Conservation (phyloP, 2,888 invertebrate genomes). For the Osmoderma eremita region DNA sequence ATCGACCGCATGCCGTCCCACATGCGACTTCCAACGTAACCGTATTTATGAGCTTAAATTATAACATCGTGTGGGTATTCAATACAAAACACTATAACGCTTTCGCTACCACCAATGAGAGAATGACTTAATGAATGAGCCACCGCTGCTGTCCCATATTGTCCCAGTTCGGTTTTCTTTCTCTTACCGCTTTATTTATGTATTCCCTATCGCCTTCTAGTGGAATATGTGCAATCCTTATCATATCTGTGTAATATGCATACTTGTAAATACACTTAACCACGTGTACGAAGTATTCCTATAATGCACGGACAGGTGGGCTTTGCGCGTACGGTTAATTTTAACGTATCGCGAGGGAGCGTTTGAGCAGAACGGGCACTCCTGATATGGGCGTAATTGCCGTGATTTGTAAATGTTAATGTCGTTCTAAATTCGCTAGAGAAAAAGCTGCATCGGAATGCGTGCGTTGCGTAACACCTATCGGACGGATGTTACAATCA, state of each 20-base stretch:
- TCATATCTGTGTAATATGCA: constrained; percentile 22
- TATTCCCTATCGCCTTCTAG: constrained; percentile 7
- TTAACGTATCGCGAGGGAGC: constrained; percentile 24
- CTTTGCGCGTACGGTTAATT: constrained; percentile 20
- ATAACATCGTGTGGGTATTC: constrained; percentile 35
- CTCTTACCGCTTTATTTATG: constrained; percentile 22
- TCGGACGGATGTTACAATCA: neutral
- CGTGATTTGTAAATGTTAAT: constrained; percentile 35
- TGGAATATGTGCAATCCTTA: constrained; percentile 13
- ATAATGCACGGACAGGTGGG: constrained; percentile 19
- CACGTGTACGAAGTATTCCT: neutral
- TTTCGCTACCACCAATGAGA: constrained; percentile 45
- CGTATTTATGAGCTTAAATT: constrained; percentile 46
- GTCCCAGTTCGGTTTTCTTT: constrained; percentile 15
- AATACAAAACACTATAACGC: constrained; percentile 36
- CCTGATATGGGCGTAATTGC: constrained; percentile 36
- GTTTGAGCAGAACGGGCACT: constrained; percentile 27
- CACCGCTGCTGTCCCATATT: constrained; percentile 18
- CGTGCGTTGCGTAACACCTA: constrained; percentile 6
- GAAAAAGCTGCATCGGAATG: constrained; percentile 19
- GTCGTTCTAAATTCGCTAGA: constrained; percentile 23
- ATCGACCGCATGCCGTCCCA: constrained; percentile 44
- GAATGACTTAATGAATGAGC: constrained; percentile 42
- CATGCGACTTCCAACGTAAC: constrained; percentile 40
- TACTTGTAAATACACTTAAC: constrained; percentile 1